phyloP scores from a whole-genome alignment of 53 echinoderm and acorn worm species.

The Apostichopus leukothele region DNA sequence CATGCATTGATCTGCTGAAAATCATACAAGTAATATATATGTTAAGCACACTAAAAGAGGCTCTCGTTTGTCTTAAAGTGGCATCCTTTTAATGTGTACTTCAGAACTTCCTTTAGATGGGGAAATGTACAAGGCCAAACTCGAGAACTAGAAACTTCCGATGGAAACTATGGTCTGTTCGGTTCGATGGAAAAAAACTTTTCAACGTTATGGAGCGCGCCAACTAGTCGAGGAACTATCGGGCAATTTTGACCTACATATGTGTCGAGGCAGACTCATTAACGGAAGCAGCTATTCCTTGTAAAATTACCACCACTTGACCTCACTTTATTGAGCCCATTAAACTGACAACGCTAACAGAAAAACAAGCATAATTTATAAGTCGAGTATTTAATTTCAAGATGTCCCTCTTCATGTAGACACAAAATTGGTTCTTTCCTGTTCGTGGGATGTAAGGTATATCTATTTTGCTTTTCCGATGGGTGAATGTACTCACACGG shows the following conservation, averaged over 20 bases:
- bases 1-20: too few species aligned
- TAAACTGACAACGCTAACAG: not conserved
- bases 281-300: not conserved
- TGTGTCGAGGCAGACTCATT: not conserved
- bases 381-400: conserved; percentile 5
- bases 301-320: conserved; percentile 7
- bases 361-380: conserved; percentile 18
- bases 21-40: too few species aligned
- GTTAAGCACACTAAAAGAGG: too few species aligned
- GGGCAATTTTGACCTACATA: conserved; percentile 8
- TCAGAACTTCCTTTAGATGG: not conserved
- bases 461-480: not conserved
- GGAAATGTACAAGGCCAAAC: not conserved
- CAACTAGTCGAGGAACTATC: conserved; percentile 6
- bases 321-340: conserved; percentile 7
- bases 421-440: conserved; percentile 1
- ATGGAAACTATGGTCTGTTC: not conserved
- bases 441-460: not conserved
- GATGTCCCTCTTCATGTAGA: not conserved
- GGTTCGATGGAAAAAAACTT: not conserved
- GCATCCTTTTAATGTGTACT: not conserved
- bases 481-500: not conserved
- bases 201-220: not conserved
- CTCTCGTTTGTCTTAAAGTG: not conserved
- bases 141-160: not conserved